These are phyloP conservation scores for Pyrochroa serraticornis DNA, from an alignment of 2,888 invertebrate genomes.

Conservation along the genomic window DNA sequence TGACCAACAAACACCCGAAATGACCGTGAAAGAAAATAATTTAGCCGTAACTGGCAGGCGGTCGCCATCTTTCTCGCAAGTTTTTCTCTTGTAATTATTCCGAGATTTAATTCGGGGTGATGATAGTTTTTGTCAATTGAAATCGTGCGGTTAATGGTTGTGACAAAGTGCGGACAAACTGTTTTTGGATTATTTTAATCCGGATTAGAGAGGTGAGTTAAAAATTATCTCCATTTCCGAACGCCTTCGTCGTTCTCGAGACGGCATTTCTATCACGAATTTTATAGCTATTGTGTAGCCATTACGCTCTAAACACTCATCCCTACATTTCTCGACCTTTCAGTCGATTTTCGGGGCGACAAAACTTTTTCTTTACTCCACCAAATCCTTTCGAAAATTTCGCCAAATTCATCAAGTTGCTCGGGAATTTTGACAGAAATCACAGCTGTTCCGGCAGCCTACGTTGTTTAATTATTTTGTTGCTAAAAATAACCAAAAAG, in stretches of 20 bases:
- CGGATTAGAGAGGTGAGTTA: constrained; percentile 14
- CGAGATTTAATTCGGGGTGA: constrained; percentile 46
- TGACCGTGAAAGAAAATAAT: constrained; percentile 60
- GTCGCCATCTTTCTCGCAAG: constrained; percentile 67
- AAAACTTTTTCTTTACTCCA: constrained; percentile 14
- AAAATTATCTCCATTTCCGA: constrained; percentile 7
- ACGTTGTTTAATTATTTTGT: too few species aligned
- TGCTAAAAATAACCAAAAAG: constrained; percentile 4
- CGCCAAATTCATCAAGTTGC: constrained; percentile 31
- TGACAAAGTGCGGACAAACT: constrained; percentile 13
- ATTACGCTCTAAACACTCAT: constrained; percentile 36
- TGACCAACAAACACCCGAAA: constrained; percentile 55
- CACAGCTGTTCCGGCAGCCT: too few species aligned
- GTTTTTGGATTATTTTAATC: constrained; percentile 17
- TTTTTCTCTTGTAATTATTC: constrained; percentile 56
- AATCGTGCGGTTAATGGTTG: constrained; percentile 37
- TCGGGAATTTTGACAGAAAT: too few species aligned
- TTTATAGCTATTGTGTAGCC: constrained; percentile 49
- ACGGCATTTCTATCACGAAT: constrained; percentile 46
- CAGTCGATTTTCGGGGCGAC: not conserved
- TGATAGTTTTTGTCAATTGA: constrained; percentile 46
- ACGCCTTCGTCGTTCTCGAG: constrained; percentile 14
- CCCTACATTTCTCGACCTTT: constrained; percentile 17
- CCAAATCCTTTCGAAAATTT: constrained; percentile 35
- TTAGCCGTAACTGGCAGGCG: constrained; percentile 60